Evolutionary conservation across 1,140 invertebrate genomes (phyloP), one percentile per base, ranked within the genome.

Genomic region (Pogonus chalceus): DNA sequence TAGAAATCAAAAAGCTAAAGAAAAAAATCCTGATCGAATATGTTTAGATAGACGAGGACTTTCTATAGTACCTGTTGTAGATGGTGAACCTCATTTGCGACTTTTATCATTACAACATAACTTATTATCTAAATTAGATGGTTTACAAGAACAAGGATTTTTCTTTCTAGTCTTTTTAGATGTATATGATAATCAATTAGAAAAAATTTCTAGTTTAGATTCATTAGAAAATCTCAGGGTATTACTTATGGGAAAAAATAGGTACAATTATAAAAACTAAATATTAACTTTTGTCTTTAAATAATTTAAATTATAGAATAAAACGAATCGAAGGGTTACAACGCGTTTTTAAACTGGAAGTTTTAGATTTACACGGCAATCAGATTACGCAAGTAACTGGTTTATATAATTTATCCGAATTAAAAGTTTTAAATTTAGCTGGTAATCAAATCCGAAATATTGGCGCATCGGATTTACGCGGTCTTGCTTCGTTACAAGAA

Each of bases 181-280:
- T 70, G 73, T 96, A 2, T 96, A 95, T 70, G 89, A 94, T 69
- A 96, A 96, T 73, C 88, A 93, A 69, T 83, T 96, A 35, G 90
- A 93, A 54, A 83, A 82, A 64, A 86, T 96, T 48, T 79, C 79
- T 37, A 85, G 80, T 54, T 72, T 95, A 24, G 81, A 85, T 57
- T 73, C 78, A 46, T 75, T 94, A 4, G 80, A 80, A 46, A 87
- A 84, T 65, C 73, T 95, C 9, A 73, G 90, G 60, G 90, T 95
- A 2, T 74, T 95, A 46, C 77, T 95, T 54, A 78, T 95, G 63
- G 92, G 92, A 4, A 95, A 94, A 73, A 94, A 95, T 70, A 83
- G 87, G 73, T 66, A 65, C 14, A 31, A 31, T 14, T n/a, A n/a
- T n/a, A n/a, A n/a, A n/a, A n/a, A n/a, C n/a, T n/a, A n/a, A n/a